These are phyloP conservation scores for Uloborus diversus DNA, from an alignment of 1,140 invertebrate genomes.

Conservation along the genomic window DNA sequence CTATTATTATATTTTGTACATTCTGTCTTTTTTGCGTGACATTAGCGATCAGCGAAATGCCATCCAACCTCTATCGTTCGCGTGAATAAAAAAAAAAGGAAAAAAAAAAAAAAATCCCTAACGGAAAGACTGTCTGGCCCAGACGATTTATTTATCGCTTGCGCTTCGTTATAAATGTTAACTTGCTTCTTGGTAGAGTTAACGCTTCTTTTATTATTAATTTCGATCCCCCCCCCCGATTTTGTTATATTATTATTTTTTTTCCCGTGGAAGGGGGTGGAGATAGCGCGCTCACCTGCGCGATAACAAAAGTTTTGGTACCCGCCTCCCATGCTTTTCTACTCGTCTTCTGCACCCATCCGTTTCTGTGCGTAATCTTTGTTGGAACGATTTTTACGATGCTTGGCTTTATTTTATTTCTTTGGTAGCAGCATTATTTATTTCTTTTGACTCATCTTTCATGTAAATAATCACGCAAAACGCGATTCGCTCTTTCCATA, in stretches of 20 bases:
- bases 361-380: constrained; percentile 32
- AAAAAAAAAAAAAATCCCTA: not conserved
- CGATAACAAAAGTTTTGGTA: constrained; percentile 22
- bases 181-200: constrained; percentile 5
- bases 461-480: constrained; percentile 48
- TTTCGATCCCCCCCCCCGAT: not conserved
- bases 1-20: no score
- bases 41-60: no score
- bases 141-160: not conserved
- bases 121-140: not conserved
- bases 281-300: not conserved
- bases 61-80: no score
- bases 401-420: constrained; percentile 25
- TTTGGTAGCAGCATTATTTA: constrained; percentile 24
- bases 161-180: not conserved
- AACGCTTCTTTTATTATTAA: constrained; percentile 20
- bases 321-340: constrained; percentile 19
- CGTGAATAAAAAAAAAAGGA: no score
- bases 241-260: not conserved
- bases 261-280: constrained; percentile 19
- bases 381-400: constrained; percentile 45
- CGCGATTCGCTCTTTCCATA: constrained; percentile 25
- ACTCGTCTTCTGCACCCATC: not conserved
- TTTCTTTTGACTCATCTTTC: constrained; percentile 45
- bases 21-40: no score